Evolutionary conservation across 2,797 vertebrate genomes (phyloP).

Genomic region (Poecilia velifera): DNA sequence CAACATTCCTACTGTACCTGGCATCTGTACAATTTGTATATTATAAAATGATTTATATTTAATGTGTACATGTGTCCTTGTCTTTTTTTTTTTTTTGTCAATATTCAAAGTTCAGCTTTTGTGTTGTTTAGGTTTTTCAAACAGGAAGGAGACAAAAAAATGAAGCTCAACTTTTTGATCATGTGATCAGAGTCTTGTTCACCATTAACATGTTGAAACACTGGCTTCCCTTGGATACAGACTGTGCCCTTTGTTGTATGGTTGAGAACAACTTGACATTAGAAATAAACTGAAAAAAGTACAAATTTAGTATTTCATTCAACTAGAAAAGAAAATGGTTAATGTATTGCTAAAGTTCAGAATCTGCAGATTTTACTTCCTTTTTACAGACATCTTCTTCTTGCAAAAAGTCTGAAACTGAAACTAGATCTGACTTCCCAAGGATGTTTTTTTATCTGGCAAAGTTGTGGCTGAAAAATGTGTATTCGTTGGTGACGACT

Average conservation of each 20-base stretch:
- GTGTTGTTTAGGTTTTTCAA: background rate
- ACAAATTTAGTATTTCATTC: background rate
- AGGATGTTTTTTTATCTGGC: background rate
- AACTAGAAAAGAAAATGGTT: background rate
- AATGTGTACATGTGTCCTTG: slow-evolving; percentile 73
- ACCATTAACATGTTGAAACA: background rate
- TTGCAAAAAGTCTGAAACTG: background rate
- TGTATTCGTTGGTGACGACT: background rate
- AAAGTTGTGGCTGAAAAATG: background rate
- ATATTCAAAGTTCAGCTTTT: background rate
- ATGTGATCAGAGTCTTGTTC: background rate
- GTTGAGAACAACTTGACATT: background rate
- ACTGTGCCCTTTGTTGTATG: no score
- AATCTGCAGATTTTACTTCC: background rate
- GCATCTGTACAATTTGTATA: slow-evolving; percentile 88
- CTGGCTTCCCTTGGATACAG: background rate
- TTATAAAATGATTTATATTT: slow-evolving; percentile 89
- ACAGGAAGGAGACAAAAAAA: background rate
- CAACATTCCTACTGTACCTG: slow-evolving; percentile 75
- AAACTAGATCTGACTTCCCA: background rate
- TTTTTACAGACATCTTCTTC: background rate
- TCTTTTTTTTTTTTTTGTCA: slow-evolving; percentile 43
- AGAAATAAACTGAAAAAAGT: background rate
- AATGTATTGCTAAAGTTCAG: background rate
- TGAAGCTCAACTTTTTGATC: background rate